These are phyloP conservation scores for Montifringilla adamsi DNA, from an alignment of 2,113 vertebrate genomes.

Conservation along the genomic window DNA sequence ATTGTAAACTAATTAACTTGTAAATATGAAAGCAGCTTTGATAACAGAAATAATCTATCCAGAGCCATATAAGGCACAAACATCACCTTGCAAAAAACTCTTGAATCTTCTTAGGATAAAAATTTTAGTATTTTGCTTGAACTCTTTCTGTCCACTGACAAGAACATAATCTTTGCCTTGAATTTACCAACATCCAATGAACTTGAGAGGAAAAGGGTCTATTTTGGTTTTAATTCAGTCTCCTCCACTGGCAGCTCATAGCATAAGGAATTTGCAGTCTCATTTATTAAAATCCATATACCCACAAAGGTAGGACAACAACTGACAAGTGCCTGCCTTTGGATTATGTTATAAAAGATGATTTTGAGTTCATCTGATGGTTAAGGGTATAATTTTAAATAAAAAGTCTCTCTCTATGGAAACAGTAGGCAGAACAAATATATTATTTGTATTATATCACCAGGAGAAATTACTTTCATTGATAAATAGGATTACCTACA, in stretches of 20 bases:
- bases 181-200: neutral
- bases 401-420: neutral
- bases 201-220: neutral
- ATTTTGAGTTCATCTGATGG: neutral
- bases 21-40: slow-evolving; percentile 42
- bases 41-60: slow-evolving; percentile 18
- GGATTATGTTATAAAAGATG: neutral
- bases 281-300: neutral
- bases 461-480: neutral
- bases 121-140: neutral
- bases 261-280: neutral
- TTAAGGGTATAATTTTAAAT: neutral
- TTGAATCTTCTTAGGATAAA: neutral
- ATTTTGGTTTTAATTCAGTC: neutral
- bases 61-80: neutral
- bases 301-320: neutral
- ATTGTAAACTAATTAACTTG: slow-evolving; percentile 59
- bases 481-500: neutral
- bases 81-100: neutral
- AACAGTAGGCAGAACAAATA: neutral
- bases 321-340: neutral
- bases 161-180: neutral
- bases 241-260: neutral
- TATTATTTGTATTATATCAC: neutral
- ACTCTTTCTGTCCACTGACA: neutral